Evolutionary conservation across 2,113 vertebrate species (phyloP), one percentile per base, ranked within the genome.

Genomic region (Labeo catla): DNA sequence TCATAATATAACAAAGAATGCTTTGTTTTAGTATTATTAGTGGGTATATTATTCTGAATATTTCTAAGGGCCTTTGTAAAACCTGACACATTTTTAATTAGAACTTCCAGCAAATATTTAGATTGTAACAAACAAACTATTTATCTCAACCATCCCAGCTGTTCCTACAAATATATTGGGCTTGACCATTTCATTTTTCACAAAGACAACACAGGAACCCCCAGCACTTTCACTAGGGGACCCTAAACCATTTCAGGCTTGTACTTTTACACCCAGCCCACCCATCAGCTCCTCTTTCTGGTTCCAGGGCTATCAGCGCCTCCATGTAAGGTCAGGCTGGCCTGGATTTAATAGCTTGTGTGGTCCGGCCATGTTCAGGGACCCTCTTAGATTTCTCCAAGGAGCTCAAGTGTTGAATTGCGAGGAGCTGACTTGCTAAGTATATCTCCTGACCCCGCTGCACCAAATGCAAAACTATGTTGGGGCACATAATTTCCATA

Each of bases 321-420:
- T 92, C 94, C 93, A 91, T 95, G 74, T 93, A 93, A 83, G 94
- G 93, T 86, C 82, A 84, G 13, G 49, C 23, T 16, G 72, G 83
- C 54, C 73, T 90, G 81, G 23, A 52, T 86, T 89, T 87, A 90
- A 89, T 76, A 72, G 80, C 86, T 76, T 72, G 83, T 47, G 66
- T 84, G 61, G 74, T 68, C 61, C 52, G 70, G n/a, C 82, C 81
- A 85, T 84, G 77, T 45, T 81, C 81, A 85, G 61, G 45, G 59
- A 50, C 90, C 86, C 59, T 94, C 95, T 95, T 89, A 78, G 61
- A 91, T 95, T 95, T 91, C 95, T 86, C 21, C 72, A 57, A 87
- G 88, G 65, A 90, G 86, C 87, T 90, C 84, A 88, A 84, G 86
- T 87, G 84, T 54, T 47, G 21, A 73, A 88, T 76, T 72, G 81